Conservation (phyloP, 2,797 vertebrate species). For the Gadopsis bispinosus region DNA sequence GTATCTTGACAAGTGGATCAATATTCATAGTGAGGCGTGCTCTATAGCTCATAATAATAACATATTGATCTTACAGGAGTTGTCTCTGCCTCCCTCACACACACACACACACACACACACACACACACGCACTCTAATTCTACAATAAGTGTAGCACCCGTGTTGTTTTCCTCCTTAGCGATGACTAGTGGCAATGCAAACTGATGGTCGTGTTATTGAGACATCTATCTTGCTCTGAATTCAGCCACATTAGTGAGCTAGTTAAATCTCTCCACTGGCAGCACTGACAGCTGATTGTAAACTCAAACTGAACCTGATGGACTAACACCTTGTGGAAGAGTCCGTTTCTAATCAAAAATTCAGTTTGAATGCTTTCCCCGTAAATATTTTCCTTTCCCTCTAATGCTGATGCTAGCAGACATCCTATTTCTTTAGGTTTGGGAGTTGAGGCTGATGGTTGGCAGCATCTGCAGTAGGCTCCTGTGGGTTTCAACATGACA, state of each 20-base stretch:
- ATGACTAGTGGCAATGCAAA: constrained; percentile 6
- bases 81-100: constrained; percentile 8
- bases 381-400: constrained; percentile 73
- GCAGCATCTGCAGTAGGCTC: constrained; percentile 73
- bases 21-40: constrained; percentile 42
- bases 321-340: constrained; percentile 60
- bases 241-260: constrained; percentile 31
- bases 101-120: no score
- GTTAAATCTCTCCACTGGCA: constrained; percentile 49
- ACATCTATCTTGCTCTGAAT: constrained; percentile 19
- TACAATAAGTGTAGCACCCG: constrained; percentile 1
- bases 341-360: constrained; percentile 70
- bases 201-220: constrained; percentile 19
- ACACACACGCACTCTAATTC: neutral
- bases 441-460: constrained; percentile 73
- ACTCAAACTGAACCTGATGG: constrained; percentile 56
- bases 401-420: constrained; percentile 67
- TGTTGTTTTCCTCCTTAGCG: neutral
- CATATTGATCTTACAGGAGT: constrained; percentile 56
- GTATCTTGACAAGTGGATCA: constrained; percentile 44
- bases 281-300: constrained; percentile 54
- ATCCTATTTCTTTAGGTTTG: constrained; percentile 60
- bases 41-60: constrained; percentile 57
- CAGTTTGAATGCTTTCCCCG: constrained; percentile 63
- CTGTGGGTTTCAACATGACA: constrained; percentile 79